A percentile compares a stretch with the other conserved stretches of the same genome.
Conservation (phyloP, 2,113 vertebrate species). For the Leptobrachium leishanense region DNA sequence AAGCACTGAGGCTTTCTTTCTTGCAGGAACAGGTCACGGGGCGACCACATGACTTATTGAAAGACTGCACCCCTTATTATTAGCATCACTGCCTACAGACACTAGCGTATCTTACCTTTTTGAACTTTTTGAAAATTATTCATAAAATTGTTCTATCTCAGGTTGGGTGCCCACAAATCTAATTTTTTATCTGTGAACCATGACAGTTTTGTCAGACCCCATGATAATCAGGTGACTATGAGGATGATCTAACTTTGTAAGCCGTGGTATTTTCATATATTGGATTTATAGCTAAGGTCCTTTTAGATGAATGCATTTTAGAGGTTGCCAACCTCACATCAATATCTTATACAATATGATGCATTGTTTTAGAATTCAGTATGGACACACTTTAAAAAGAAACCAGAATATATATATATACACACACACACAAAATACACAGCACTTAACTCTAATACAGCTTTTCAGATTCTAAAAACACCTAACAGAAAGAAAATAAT, state of each 20-base stretch:
- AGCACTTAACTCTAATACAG: no score
- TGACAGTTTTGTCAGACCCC: conserved; percentile 21
- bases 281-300: conserved; percentile 18
- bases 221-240: conserved; percentile 35
- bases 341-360: no score
- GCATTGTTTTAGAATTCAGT: no score
- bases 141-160: conserved; percentile 27
- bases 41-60: conserved; percentile 25
- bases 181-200: conserved; percentile 37
- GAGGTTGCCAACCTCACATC: no score
- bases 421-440: no score
- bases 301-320: not conserved
- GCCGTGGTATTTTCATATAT: not conserved
- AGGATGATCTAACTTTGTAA: conserved; percentile 26
- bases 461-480: no score
- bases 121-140: conserved; percentile 44
- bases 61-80: conserved; percentile 21
- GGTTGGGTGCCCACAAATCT: conserved; percentile 34
- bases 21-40: conserved; percentile 7
- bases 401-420: no score
- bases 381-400: no score
- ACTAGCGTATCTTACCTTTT: conserved; percentile 28
- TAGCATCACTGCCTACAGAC: conserved; percentile 32
- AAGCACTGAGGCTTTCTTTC: not conserved
- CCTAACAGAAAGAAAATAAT: no score